Evolutionary conservation across 2,113 vertebrate genomes (phyloP), one percentile per base, ranked within the genome.

Genomic region (Fulmarus glacialis): DNA sequence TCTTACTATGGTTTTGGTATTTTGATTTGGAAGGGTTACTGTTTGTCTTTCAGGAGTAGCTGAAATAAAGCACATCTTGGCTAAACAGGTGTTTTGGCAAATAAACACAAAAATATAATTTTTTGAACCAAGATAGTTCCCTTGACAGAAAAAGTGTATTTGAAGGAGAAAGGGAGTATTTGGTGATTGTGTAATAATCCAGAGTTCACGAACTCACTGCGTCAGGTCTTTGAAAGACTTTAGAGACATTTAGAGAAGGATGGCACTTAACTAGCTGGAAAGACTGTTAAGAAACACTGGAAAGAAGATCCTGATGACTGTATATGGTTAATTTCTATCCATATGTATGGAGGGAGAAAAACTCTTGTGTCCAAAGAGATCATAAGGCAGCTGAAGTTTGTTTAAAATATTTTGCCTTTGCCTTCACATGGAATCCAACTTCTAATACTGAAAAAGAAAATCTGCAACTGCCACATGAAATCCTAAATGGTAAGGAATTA

Each of bases 51-150:
- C 48, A 86, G 43, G n/a, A 90, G 42, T 18, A 75, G 42, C 22
- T 72, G n/a, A 79, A 94, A 87, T 52, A 55, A 90, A 30, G 18
- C 15, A 8, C 55, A 43, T 52, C 40, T 90, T 60, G 30, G 40
- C 43, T 85, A 82, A 96, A 90, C 32, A 88, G 43, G 73, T 91
- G 60, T 82, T 85, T 88, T 79, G 82, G 64, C 55, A 88, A 92
- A 86, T 18, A n/a, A 4, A 53, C 13, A 19, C 2, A 79, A 29
- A 78, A 66, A 42, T 55, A 42, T 15, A 60, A 11, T 18, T 85
- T 91, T 84, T 73, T 84, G 32, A 89, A 78, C 29, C 29, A 63
- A 62, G 20, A 81, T 40, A 42, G 6, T 67, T 94, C 8, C 32
- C 26, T 74, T 63, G 42, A 75, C 12, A 93, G 60, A 66, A 81